These are phyloP conservation scores for Atta texana DNA, from an alignment of 1,140 invertebrate genomes.

Conservation along the genomic window DNA sequence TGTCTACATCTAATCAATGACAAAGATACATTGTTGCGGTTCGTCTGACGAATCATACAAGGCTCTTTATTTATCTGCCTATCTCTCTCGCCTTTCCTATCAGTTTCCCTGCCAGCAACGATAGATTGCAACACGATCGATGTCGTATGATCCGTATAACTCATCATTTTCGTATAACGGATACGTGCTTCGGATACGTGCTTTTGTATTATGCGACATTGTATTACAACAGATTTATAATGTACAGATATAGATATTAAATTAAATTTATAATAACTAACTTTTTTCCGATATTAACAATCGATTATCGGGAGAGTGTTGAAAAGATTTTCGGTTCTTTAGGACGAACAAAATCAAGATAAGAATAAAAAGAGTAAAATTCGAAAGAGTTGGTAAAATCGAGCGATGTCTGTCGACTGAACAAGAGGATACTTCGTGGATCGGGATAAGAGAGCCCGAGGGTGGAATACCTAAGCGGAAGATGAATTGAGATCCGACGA, in stretches of 20 bases:
- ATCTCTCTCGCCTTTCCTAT: neutral
- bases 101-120: neutral
- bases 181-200: neutral
- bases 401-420: conserved; percentile 30
- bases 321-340: neutral
- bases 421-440: conserved; percentile 28
- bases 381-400: conserved; percentile 22
- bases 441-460: conserved; percentile 32
- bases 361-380: conserved; percentile 20
- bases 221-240: neutral
- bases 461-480: conserved; percentile 52
- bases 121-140: conserved; percentile 6
- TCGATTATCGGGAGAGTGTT: neutral
- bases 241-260: no score
- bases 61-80: conserved; percentile 23
- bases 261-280: neutral
- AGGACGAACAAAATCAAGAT: neutral
- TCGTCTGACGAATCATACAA: conserved; percentile 77
- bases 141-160: conserved; percentile 33
- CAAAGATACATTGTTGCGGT: conserved; percentile 81
- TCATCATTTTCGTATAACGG: conserved; percentile 22
- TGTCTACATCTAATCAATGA: conserved; percentile 81
- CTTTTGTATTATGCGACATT: conserved; percentile 23
- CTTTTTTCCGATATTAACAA: neutral
- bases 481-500: conserved; percentile 11